Evolutionary conservation across 2,113 vertebrate species (phyloP), one percentile per base, ranked within the genome.

Genomic region (Agapornis roseicollis): DNA sequence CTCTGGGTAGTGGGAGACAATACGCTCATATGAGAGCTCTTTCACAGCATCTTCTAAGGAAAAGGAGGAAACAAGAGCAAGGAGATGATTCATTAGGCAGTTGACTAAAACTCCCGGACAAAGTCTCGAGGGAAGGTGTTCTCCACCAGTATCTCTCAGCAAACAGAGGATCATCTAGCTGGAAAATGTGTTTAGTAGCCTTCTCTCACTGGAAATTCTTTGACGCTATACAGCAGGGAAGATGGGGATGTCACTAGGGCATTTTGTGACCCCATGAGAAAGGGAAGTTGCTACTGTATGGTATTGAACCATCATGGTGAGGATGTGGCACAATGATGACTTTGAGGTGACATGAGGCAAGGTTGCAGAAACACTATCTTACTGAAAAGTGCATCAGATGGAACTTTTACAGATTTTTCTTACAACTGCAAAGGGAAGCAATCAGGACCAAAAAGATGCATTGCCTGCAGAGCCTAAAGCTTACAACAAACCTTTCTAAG

Each of bases 381-480:
- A 19, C 10, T 39, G 15, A 7, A 91, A 64, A 80, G 19, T 3
- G 47, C 7, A 64, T 41, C 3, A 41, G 10, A 52, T 10, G 35
- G 3, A 65, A 5, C 7, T 68, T 35, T 53, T 27, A 56, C 25
- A 81, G 19, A 4, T 8, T 35, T 81, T 33, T 28, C 10, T 14
- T 66, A 31, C 58, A 88, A 76, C 6, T 61, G 25, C 18, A 80
- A 58, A 55, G 11, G 35, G 13, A 56, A 92, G 31, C 5, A 77
- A 41, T 1, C 5, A 55, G 25, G 10, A 65, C 11, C 4, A 37
- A 46, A 58, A 66, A 29, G 15, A 39, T 1, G 4, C 1, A 5
- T 35, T 73, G 24, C 8, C 37, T 58, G 10, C 4, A 71, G 9
- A 90, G 9, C 4, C 7, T 65, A 33, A 39, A 29, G 52, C 7